Conservation (phyloP, 2,113 vertebrate species). For the Sarotherodon lohbergeri region DNA sequence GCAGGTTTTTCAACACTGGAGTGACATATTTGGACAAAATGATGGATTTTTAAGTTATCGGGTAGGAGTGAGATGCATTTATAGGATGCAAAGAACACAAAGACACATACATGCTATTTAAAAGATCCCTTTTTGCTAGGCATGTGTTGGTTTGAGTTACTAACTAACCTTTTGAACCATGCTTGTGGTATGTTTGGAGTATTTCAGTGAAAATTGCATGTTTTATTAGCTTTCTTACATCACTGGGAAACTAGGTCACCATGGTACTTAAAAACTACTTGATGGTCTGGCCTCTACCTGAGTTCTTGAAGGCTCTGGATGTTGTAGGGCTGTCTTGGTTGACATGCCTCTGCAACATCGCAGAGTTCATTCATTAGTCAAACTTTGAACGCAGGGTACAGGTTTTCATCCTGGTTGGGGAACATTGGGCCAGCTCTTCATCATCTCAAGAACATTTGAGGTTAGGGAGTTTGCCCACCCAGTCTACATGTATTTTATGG, state of each 20-base stretch:
- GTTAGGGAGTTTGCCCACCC: not conserved
- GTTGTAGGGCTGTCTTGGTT: not conserved
- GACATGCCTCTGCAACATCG: not conserved
- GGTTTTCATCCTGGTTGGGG: not conserved
- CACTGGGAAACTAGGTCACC: not conserved
- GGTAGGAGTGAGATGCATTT: not conserved
- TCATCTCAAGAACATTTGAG: not conserved
- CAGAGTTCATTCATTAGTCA: accelerated
- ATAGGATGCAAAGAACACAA: not conserved
- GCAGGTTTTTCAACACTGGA: not conserved
- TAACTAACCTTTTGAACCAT: not conserved
- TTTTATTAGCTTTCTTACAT: not conserved
- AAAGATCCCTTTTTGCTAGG: not conserved
- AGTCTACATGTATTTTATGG: not conserved
- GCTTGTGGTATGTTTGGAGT: not conserved
- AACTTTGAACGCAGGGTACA: not conserved
- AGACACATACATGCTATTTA: not conserved
- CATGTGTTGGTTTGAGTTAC: not conserved
- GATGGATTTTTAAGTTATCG: not conserved
- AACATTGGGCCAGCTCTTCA: not conserved
- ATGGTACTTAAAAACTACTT: accelerated
- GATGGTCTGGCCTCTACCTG: not conserved
- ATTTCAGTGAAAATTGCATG: accelerated
- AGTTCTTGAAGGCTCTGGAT: not conserved
- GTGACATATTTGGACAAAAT: not conserved